These are phyloP conservation scores for Eupeodes latifasciatus DNA, from an alignment of 2,888 invertebrate genomes.

Conservation along the genomic window DNA sequence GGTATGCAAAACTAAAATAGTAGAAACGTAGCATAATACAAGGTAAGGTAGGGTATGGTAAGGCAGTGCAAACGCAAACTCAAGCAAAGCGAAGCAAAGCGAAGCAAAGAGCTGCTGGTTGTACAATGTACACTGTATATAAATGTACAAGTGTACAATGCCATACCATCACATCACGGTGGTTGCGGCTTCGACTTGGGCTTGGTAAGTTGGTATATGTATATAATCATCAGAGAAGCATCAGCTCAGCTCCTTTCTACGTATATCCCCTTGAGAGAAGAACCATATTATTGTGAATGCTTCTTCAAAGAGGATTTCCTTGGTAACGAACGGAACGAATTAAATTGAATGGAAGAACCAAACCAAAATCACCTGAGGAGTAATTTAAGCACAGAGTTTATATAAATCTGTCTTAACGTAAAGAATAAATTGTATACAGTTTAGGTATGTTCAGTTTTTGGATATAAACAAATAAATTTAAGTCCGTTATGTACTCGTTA, in stretches of 20 bases:
- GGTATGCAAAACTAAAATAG: neutral
- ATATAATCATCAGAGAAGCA: neutral
- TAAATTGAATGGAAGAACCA: conserved; percentile 48
- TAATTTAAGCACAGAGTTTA: neutral
- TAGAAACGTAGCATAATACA: conserved; percentile 16
- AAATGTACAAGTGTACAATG: too few relatives aligned
- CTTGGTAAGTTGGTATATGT: too few relatives aligned
- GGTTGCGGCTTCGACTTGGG: conserved; percentile 7
- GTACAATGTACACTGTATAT: neutral
- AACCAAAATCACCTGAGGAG: conserved; percentile 35
- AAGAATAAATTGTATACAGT: neutral
- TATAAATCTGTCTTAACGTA: conserved; percentile 1
- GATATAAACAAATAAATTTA: too few relatives aligned
- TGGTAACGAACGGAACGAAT: conserved; percentile 26
- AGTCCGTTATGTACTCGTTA: too few relatives aligned
- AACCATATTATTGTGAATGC: neutral
- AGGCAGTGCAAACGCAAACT: too few relatives aligned
- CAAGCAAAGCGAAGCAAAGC: neutral
- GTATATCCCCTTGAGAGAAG: neutral
- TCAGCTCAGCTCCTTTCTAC: neutral
- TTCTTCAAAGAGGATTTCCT: conserved; percentile 41
- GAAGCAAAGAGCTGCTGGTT: neutral
- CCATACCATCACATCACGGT: neutral
- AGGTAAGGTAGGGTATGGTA: neutral
- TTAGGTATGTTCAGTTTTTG: too few relatives aligned